Percentiles rank a stretch among this genome's conserved stretches.
These are phyloP conservation scores for Agonopterix alstromeriana DNA, from an alignment of 2,888 invertebrate species.

Conservation along the genomic window DNA sequence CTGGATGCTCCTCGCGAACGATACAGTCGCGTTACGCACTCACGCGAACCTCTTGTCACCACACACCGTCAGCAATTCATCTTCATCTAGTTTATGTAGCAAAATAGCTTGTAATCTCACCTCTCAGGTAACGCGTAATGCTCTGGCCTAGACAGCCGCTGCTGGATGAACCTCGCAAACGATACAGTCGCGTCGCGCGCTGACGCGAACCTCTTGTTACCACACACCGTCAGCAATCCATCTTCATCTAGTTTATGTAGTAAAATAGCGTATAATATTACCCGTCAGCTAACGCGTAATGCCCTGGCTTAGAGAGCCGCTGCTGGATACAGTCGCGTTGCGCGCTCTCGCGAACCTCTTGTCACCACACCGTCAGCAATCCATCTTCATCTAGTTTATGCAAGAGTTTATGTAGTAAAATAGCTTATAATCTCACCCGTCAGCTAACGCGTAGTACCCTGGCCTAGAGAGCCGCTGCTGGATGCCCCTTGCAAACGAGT, in stretches of 20 bases:
- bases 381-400: too few species aligned
- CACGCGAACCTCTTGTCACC: too few species aligned
- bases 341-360: too few species aligned
- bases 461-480: too few species aligned
- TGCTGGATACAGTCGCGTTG: too few species aligned
- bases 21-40: too few species aligned
- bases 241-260: slow-evolving; percentile 38
- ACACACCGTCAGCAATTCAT: slow-evolving; percentile 44
- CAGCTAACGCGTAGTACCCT: slow-evolving; percentile 46
- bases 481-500: too few species aligned
- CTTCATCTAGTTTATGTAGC: slow-evolving; percentile 20
- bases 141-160: slow-evolving; percentile 46
- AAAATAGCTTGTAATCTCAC: slow-evolving; percentile 20
- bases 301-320: too few species aligned
- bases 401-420: slow-evolving; percentile 18
- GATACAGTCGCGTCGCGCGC: slow-evolving; percentile 60
- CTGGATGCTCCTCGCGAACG: too few species aligned
- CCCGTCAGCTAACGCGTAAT: slow-evolving; percentile 55
- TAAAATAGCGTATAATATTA: slow-evolving; percentile 14
- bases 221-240: slow-evolving; percentile 41
- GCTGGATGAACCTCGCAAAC: slow-evolving; percentile 58
- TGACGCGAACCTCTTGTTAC: slow-evolving; percentile 52
- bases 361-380: too few species aligned
- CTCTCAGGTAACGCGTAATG: slow-evolving; percentile 49
- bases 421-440: slow-evolving; percentile 36